phyloP scores from a whole-genome alignment of 2,888 invertebrate species.

The Cantharis rustica region DNA sequence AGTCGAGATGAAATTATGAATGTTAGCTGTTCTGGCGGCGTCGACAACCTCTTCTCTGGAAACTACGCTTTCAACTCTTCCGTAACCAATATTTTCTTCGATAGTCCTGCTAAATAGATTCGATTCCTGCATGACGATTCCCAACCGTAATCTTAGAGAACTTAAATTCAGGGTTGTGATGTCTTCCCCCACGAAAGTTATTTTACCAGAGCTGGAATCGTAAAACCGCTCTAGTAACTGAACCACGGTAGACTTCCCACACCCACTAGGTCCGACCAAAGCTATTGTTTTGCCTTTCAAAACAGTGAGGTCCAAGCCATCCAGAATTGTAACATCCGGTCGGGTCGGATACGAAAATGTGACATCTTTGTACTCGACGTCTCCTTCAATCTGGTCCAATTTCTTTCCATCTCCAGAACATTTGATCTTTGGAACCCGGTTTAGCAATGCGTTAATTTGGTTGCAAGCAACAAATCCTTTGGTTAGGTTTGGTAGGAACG shows the following conservation, averaged over 20 bases:
- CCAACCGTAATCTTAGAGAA: conserved; percentile 72
- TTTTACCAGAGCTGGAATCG: conserved; percentile 68
- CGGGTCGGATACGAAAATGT: conserved; percentile 80
- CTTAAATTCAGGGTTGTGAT: conserved; percentile 42
- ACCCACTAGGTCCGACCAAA: conserved; percentile 73
- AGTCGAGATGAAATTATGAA: conserved; percentile 79
- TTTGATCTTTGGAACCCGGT: conserved; percentile 65
- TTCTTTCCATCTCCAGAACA: conserved; percentile 31
- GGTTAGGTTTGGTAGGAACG: conserved; percentile 81
- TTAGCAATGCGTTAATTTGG: conserved; percentile 67
- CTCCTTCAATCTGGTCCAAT: conserved; percentile 59
- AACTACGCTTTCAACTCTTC: conserved; percentile 73
- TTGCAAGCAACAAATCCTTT: conserved; percentile 76
- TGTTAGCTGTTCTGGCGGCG: conserved; percentile 83
- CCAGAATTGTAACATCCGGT: conserved; percentile 67
- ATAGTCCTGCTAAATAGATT: conserved; percentile 87
- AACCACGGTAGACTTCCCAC: conserved; percentile 79
- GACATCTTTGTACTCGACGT: conserved; percentile 64
- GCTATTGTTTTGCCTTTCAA: conserved; percentile 77
- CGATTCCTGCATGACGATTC: conserved; percentile 85
- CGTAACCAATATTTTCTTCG: conserved; percentile 90
- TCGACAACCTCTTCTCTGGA: conserved; percentile 74
- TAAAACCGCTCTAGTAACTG: conserved; percentile 77
- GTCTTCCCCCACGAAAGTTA: conserved; percentile 55
- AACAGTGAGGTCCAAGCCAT: conserved; percentile 69